These are phyloP conservation scores for Bombylius discolor DNA, from an alignment of 2,888 invertebrate genomes.

Conservation along the genomic window DNA sequence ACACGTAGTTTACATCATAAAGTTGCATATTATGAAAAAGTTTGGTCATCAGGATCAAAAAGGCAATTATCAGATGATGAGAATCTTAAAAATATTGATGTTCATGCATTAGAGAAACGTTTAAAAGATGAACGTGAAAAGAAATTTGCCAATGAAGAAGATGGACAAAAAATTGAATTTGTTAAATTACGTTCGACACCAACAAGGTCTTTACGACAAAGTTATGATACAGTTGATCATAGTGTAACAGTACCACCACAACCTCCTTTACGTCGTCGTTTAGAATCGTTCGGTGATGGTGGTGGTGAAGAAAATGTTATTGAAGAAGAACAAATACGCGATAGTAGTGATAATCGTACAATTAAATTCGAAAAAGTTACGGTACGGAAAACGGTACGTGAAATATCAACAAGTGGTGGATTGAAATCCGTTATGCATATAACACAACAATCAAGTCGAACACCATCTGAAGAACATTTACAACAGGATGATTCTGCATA, in stretches of 20 bases:
- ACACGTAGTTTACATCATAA: slow-evolving; percentile 50
- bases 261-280: too few relatives aligned
- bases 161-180: slow-evolving; percentile 45
- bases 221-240: slow-evolving; percentile 25
- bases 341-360: slow-evolving; percentile 43
- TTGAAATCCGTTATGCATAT: slow-evolving; percentile 33
- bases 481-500: slow-evolving; percentile 44
- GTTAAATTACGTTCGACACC: slow-evolving; percentile 48
- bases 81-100: slow-evolving; percentile 38
- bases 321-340: slow-evolving; percentile 51
- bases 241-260: slow-evolving; percentile 15
- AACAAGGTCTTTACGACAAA: slow-evolving; percentile 38
- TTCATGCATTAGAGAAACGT: slow-evolving; percentile 47
- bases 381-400: slow-evolving; percentile 49
- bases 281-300: slow-evolving; percentile 4
- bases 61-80: slow-evolving; percentile 20
- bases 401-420: slow-evolving; percentile 36
- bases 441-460: slow-evolving; percentile 31
- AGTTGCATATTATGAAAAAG: slow-evolving; percentile 68
- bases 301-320: slow-evolving; percentile 39
- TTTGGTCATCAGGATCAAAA: slow-evolving; percentile 47
- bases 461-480: slow-evolving; percentile 42
- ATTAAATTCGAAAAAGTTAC: slow-evolving; percentile 61
- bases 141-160: slow-evolving; percentile 36
- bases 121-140: slow-evolving; percentile 41